Evolutionary conservation across 2,888 invertebrate genomes (phyloP), one percentile per base, ranked within the genome.

Genomic region (Sthenelais limicola): DNA sequence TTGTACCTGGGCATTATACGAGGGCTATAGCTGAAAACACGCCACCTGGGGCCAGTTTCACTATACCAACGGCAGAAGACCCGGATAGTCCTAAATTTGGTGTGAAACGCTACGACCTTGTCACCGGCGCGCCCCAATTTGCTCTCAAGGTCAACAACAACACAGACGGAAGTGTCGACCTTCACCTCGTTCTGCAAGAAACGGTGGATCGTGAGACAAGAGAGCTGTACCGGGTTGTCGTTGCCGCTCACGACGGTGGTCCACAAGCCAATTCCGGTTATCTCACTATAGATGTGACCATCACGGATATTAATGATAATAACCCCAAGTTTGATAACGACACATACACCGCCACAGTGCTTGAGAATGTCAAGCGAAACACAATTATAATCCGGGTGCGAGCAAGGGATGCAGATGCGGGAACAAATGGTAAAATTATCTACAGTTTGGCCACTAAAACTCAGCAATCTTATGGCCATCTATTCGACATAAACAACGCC

Each of bases 81-180:
- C 30, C 58, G 1, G 77, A 77, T 68, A 74, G 74, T 47, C 72
- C 47, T 5, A 48, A 33, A 30, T 73, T 66, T 24, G 72, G 75
- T 1, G 66, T 77, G 4, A 48, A 70, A 18, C 33, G 33, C 26
- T 77, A 77, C 62, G 48, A 62, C 12, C 62, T 71, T 9, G 47
- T 68, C 15, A 43, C 72, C 1, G 54, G 58, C 3, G 35, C 49
- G 15, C 51, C 58, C 7, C 21, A 52, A 26, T 73, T 73, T 35
- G 51, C 43, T 5, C 35, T 73, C n/a, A 51, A 70, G n/a, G 70
- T 66, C 7, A 69, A 62, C n/a, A 62, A 35, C 7, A 70, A 72
- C 24, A 43, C 51, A 18, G 76, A 74, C 28, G 74, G 73, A 68
- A 74, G 81, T 0, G 73, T 78, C 32, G 80, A 90, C 24, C 51